Evolutionary conservation across 1,140 invertebrate genomes (phyloP).

Genomic region (Sycobia sp.): DNA sequence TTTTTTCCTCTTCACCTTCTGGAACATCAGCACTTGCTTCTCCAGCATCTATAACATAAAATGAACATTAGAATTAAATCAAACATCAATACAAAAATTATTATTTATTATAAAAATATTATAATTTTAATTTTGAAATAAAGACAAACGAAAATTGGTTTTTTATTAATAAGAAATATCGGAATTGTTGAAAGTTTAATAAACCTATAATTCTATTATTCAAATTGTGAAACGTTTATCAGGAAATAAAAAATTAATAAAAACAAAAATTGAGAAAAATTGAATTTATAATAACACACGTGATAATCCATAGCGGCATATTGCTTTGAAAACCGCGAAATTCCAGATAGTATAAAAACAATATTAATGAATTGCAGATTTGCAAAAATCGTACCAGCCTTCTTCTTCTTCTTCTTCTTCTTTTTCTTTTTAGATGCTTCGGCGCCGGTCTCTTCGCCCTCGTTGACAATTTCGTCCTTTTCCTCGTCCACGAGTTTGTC

Average conservation of each 20-base stretch:
- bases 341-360: neutral
- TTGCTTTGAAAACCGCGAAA: neutral
- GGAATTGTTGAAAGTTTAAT: no score
- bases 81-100: no score
- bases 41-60: conserved; percentile 54
- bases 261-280: no score
- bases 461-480: conserved; percentile 60
- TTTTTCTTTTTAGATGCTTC: conserved; percentile 73
- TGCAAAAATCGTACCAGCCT: conserved; percentile 64
- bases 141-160: no score
- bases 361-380: no score
- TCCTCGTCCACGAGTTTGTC: conserved; percentile 60
- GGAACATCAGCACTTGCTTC: conserved; percentile 59
- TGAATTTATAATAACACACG: neutral
- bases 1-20: conserved; percentile 51
- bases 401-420: conserved; percentile 78
- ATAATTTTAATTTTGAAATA: no score
- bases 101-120: no score
- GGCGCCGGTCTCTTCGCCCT: conserved; percentile 61
- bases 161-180: no score
- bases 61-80: no score
- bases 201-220: no score
- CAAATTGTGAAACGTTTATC: no score
- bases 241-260: no score
- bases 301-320: neutral